Conservation (phyloP, 1,140 invertebrate species). For the Zophobas morio region DNA sequence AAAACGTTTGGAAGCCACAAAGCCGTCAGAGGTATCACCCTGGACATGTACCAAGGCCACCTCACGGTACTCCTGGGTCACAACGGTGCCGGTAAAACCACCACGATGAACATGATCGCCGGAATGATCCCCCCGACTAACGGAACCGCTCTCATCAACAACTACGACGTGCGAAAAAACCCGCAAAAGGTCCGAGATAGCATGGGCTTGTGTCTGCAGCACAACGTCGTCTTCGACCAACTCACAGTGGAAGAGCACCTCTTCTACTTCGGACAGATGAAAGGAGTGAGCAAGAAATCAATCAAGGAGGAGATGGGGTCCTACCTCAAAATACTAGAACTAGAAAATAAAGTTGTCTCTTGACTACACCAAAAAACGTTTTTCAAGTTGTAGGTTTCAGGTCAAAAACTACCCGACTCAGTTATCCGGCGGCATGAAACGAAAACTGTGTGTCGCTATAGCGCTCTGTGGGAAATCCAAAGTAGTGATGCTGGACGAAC, state of each 20-base stretch:
- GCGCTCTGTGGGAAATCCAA: conserved; percentile 81
- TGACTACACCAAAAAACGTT: no score
- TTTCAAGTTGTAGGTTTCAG: no score
- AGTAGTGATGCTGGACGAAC: conserved; percentile 92
- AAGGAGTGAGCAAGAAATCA: conserved; percentile 76
- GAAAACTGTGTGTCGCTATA: conserved; percentile 85
- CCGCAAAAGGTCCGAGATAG: conserved; percentile 75
- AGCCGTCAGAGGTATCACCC: conserved; percentile 70
- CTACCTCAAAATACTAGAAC: no score
- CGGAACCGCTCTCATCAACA: conserved; percentile 79
- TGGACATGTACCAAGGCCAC: conserved; percentile 80
- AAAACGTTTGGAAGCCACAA: conserved; percentile 74
- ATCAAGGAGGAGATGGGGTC: no score
- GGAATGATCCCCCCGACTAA: conserved; percentile 77
- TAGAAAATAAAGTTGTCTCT: no score
- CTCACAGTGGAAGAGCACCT: conserved; percentile 93
- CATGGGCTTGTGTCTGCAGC: conserved; percentile 93
- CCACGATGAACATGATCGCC: conserved; percentile 87
- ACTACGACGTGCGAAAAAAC: conserved; percentile 76
- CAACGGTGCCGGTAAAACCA: conserved; percentile 81
- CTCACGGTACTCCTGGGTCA: conserved; percentile 84
- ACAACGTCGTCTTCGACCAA: conserved; percentile 93
- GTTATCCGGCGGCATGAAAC: conserved; percentile 91
- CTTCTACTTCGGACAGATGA: conserved; percentile 85
- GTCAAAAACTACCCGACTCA: conserved; percentile 74